phyloP scores from a whole-genome alignment of 2,797 vertebrate species.

The Distichodus sexfasciatus region DNA sequence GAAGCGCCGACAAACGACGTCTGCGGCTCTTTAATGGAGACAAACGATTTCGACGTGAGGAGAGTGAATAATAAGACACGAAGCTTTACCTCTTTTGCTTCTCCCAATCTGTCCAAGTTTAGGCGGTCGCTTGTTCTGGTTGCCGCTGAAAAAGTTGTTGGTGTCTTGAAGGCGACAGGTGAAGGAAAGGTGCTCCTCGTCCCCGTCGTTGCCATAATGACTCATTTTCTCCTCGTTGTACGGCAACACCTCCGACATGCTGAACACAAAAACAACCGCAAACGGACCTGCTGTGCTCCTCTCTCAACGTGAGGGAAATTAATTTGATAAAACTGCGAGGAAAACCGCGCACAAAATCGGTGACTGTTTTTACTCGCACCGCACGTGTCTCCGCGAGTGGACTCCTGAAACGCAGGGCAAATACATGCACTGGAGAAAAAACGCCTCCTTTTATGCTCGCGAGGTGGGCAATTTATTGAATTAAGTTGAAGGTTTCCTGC shows the following conservation, averaged over 20 bases:
- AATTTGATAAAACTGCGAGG: no score
- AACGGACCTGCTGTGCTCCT: constrained; percentile 4
- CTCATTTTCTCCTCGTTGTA: constrained; percentile 93
- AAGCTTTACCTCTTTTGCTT: constrained; percentile 90
- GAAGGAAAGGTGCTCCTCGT: constrained; percentile 86
- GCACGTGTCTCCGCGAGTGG: no score
- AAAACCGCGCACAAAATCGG: no score
- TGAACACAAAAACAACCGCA: constrained; percentile 31
- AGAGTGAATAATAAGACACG: constrained; percentile 8
- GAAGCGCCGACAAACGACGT: no score
- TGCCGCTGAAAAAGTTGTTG: constrained; percentile 88
- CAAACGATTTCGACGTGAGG: constrained; percentile 31
- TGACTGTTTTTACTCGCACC: no score
- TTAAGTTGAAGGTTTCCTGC: no score
- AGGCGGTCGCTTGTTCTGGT: constrained; percentile 89
- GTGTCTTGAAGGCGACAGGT: constrained; percentile 95
- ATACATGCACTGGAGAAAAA: no score
- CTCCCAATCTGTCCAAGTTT: constrained; percentile 95
- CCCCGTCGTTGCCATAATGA: constrained; percentile 86
- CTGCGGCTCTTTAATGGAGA: no score
- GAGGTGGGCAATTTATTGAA: no score
- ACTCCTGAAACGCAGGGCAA: no score
- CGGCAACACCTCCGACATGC: constrained; percentile 93
- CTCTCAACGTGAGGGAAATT: background rate
- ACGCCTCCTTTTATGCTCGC: no score